Evolutionary conservation across 2,113 vertebrate genomes (phyloP).

Genomic region (Cricetomys ansorgei): DNA sequence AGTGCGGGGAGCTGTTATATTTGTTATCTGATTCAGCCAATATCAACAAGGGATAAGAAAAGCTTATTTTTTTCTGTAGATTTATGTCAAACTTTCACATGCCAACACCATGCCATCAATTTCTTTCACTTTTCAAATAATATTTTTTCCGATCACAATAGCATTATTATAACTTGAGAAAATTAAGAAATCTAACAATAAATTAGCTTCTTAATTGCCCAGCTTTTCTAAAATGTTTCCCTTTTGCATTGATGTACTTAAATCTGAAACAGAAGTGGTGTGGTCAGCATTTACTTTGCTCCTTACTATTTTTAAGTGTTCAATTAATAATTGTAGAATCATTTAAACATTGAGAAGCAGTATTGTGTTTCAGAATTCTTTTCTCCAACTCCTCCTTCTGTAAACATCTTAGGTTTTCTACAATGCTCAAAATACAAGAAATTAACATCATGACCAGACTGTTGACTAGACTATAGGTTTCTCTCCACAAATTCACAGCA

Average conservation of each 20-base stretch:
- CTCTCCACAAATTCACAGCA: neutral
- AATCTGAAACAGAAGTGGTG: neutral
- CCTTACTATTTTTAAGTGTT: neutral
- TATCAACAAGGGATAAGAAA: neutral
- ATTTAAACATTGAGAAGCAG: neutral
- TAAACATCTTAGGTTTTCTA: neutral
- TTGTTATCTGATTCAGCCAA: neutral
- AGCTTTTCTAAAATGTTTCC: neutral
- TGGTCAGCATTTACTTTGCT: neutral
- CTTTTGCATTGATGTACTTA: neutral
- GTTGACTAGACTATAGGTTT: neutral
- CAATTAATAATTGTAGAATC: constrained; percentile 15
- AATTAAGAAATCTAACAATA: neutral
- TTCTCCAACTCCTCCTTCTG: neutral
- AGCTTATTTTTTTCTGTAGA: neutral
- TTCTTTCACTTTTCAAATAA: neutral
- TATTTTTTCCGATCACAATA: neutral
- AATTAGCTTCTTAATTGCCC: constrained; percentile 10
- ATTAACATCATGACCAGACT: neutral
- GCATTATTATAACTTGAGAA: neutral
- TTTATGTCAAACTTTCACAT: neutral
- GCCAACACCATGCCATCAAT: neutral
- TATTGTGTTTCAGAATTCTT: neutral
- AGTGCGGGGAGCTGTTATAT: neutral
- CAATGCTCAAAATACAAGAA: constrained; percentile 1